These are phyloP conservation scores for Pocillopora meandrina DNA, from an alignment of 92 coral and sea anemone genomes.

Conservation along the genomic window DNA sequence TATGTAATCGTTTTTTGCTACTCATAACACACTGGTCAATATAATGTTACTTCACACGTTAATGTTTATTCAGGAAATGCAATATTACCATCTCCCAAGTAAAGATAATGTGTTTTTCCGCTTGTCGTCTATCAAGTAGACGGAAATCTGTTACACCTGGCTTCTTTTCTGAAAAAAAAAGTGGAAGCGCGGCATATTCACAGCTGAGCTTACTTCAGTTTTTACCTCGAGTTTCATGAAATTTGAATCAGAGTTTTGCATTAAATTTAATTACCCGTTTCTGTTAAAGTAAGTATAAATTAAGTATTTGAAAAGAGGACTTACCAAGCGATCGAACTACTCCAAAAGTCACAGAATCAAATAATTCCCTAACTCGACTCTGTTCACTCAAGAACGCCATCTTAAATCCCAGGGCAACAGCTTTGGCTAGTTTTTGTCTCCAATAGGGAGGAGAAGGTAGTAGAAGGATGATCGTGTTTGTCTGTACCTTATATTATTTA, in stretches of 20 bases:
- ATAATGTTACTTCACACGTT: too few relatives aligned
- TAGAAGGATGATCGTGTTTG: not conserved
- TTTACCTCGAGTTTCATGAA: not conserved
- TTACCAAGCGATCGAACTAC: slow-evolving; percentile 91
- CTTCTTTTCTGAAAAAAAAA: slow-evolving; percentile 68
- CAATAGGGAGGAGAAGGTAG: slow-evolving; percentile 3
- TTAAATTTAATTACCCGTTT: not conserved
- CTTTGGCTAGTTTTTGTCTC: not conserved
- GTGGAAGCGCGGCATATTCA: too few relatives aligned
- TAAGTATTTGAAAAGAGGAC: not conserved
- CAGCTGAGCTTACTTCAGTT: not conserved
- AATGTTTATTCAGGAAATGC: too few relatives aligned
- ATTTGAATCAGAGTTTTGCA: not conserved
- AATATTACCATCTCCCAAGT: slow-evolving; percentile 87
- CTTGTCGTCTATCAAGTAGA: slow-evolving; percentile 89
- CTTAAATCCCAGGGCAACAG: slow-evolving; percentile 47
- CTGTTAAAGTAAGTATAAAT: not conserved
- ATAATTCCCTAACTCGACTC: slow-evolving; percentile 76
- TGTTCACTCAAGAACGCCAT: slow-evolving; percentile 97
- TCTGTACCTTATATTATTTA: not conserved
- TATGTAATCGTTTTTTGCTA: not conserved
- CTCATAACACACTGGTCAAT: too few relatives aligned
- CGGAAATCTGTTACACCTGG: slow-evolving; percentile 97
- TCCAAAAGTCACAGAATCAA: slow-evolving; percentile 92
- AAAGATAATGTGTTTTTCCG: slow-evolving; percentile 70